Evolutionary conservation across 2,888 invertebrate genomes (phyloP), one percentile per base, ranked within the genome.

Genomic region (Hecatera dysodea): DNA sequence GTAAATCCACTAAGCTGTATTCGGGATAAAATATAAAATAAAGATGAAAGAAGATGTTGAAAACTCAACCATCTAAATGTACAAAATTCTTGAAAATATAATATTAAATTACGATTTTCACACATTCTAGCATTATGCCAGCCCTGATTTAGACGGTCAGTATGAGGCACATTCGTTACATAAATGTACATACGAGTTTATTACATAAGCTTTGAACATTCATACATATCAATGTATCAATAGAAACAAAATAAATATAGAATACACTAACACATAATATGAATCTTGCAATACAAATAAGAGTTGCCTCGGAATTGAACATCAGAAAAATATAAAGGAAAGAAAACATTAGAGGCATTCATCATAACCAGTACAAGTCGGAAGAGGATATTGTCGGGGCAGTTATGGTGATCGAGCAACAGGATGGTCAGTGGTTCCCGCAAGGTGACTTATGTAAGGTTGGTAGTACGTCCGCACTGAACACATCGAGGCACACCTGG

Each of bases 91-190:
- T 7, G 36, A 0, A 0, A 24, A 15, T 19, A 24, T 15, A 1
- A 11, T 17, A 19, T 19, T 27, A 39, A 19, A 27, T 12, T n/a
- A 27, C 3, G 3, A 39, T 17, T 17, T 19, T 1, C 1, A 19
- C 1, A 15, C n/a, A 46, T 39, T 53, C 42, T 22, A 29, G 2
- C 33, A 15, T 27, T 48, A 12, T 36, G 52, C 24, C 63, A 78
- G 63, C 78, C 78, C 80, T 78, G 57, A 24, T 17, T 44, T 55
- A 44, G 22, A 39, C 33, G 52, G 72, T 56, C 52, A 75, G 53
- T 59, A 55, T 63, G 72, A 59, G 39, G 27, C 64, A 65, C 55
- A 80, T 42, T 76, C 61, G 72, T 79, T 79, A 79, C 64, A 80
- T 79, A 76, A 79, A 60, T 15, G 52, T 48, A 65, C 80, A 66